Evolutionary conservation across 2,113 vertebrate species (phyloP).

Genomic region (Syngnathus scovelli): DNA sequence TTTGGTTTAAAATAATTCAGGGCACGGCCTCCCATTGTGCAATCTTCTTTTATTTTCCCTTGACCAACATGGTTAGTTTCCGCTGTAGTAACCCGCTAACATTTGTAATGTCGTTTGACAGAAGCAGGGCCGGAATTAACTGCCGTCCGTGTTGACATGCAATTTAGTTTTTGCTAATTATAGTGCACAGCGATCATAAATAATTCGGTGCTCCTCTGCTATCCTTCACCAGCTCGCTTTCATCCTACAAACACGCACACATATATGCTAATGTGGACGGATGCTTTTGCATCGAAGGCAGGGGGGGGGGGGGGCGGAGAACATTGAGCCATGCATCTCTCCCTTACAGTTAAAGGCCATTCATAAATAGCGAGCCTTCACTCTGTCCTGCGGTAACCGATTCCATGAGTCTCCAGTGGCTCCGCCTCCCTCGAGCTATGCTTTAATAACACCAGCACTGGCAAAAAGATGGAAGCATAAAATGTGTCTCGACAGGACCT

Average conservation of each 20-base stretch:
- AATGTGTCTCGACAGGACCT: slow-evolving; percentile 38
- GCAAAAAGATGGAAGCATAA: slow-evolving; percentile 19
- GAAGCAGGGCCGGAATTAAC: slow-evolving; percentile 47
- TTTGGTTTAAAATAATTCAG: slow-evolving; percentile 34
- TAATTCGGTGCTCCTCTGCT: slow-evolving; percentile 51
- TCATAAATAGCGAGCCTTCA: slow-evolving; percentile 49
- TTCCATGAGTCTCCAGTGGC: slow-evolving; percentile 28
- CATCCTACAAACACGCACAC: slow-evolving; percentile 27
- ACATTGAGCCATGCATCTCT: slow-evolving; percentile 49
- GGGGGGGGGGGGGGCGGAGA: slow-evolving; percentile 7
- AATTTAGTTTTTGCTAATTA: slow-evolving; percentile 73
- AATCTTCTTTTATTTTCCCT: slow-evolving; percentile 19
- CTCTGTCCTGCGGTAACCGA: slow-evolving; percentile 27
- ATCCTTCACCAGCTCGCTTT: slow-evolving; percentile 21
- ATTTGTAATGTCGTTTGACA: slow-evolving; percentile 52
- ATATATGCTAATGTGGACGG: slow-evolving; percentile 40
- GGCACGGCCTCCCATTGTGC: slow-evolving; percentile 27
- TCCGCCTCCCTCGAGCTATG: slow-evolving; percentile 16
- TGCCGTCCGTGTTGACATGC: slow-evolving; percentile 53
- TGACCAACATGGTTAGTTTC: slow-evolving; percentile 7
- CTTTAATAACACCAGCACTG: slow-evolving; percentile 28
- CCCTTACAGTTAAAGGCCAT: slow-evolving; percentile 51
- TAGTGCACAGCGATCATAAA: slow-evolving; percentile 61
- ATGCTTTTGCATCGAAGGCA: no score
- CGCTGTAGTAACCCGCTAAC: slow-evolving; percentile 24